Conservation (phyloP, 2,113 vertebrate species). For the Gasterosteus aculeatus region DNA sequence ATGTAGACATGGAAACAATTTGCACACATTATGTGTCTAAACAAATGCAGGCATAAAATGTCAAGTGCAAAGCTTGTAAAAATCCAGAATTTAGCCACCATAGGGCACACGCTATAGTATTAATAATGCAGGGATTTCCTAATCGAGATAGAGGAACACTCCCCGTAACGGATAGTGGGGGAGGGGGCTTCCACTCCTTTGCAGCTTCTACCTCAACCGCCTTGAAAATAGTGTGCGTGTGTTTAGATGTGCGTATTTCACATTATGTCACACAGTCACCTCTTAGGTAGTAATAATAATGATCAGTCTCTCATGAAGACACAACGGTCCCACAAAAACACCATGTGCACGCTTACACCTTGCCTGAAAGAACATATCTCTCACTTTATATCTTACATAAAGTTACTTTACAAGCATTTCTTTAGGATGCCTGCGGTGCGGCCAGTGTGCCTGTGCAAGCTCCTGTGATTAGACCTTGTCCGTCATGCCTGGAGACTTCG, state of each 20-base stretch:
- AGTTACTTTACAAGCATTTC: not conserved
- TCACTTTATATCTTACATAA: not conserved
- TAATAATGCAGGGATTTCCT: constrained; percentile 55
- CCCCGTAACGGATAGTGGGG: constrained; percentile 28
- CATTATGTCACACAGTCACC: not conserved
- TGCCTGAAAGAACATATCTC: not conserved
- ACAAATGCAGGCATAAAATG: constrained; percentile 7
- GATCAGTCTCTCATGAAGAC: not conserved
- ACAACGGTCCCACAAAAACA: not conserved
- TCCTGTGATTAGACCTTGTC: no score
- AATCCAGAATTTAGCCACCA: not conserved
- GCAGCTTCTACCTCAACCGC: not conserved
- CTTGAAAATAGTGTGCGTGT: not conserved
- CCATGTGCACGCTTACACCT: not conserved
- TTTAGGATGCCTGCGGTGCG: no score
- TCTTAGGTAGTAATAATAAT: not conserved
- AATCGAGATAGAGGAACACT: constrained; percentile 34
- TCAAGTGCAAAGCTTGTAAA: constrained; percentile 9
- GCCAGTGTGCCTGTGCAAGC: no score
- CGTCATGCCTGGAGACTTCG: no score
- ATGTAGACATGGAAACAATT: constrained; percentile 10
- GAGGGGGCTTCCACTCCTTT: constrained; percentile 8
- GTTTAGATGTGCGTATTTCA: not conserved
- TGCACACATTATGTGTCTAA: not conserved
- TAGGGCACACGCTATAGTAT: constrained; percentile 34